Evolutionary conservation across 2,113 vertebrate species (phyloP).

Genomic region (Romanogobio albipinnatus): DNA sequence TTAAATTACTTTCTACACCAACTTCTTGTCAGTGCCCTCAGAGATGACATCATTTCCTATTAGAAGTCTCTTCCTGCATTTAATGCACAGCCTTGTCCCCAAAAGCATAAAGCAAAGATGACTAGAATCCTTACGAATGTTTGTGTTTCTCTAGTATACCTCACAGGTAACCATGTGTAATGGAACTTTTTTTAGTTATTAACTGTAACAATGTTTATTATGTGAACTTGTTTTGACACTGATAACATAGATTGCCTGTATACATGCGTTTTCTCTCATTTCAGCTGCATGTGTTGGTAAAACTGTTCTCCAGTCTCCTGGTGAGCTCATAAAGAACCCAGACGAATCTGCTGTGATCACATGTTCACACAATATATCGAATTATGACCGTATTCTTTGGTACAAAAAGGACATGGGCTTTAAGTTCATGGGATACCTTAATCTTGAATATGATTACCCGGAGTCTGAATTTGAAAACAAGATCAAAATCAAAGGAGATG

Average conservation of each 20-base stretch:
- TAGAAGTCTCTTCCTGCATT: background rate
- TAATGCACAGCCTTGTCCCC: background rate
- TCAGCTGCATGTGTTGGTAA: background rate
- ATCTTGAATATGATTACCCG: background rate
- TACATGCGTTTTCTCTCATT: background rate
- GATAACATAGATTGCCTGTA: background rate
- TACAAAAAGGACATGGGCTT: conserved; percentile 45
- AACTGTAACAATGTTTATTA: background rate
- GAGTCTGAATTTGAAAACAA: conserved; percentile 33
- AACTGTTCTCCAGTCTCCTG: conserved; percentile 36
- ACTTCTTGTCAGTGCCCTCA: background rate
- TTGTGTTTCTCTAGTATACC: background rate
- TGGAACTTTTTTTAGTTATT: background rate
- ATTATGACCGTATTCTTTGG: conserved; percentile 52
- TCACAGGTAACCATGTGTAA: background rate
- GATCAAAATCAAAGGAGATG: conserved; percentile 20
- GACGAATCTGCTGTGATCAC: conserved; percentile 13
- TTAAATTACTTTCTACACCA: background rate
- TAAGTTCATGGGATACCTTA: conserved; percentile 30
- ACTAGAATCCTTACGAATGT: background rate
- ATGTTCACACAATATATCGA: conserved; percentile 18
- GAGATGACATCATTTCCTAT: conserved; percentile 11
- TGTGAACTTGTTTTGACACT: background rate
- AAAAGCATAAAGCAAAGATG: background rate
- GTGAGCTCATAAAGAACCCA: background rate